phyloP scores from a whole-genome alignment of 1,140 invertebrate species.

The Oedothorax gibbosus region DNA sequence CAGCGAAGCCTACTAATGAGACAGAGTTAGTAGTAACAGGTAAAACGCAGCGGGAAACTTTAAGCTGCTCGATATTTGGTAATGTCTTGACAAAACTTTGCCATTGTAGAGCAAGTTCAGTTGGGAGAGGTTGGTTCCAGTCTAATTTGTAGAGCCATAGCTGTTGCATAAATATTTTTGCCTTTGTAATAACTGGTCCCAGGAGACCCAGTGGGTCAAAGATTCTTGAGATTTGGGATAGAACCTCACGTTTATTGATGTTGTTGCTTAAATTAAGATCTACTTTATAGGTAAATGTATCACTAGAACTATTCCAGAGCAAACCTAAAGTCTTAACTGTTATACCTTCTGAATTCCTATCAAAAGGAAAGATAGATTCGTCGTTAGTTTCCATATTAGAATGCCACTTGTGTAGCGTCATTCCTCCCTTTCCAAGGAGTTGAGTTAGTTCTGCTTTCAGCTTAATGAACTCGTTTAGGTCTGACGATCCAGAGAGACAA shows the following conservation, averaged over 20 bases:
- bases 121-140: not conserved
- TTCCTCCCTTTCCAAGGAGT: not conserved
- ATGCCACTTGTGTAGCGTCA: not conserved
- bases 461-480: not conserved
- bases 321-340: not conserved
- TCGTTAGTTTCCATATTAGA: not conserved
- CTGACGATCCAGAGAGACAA: not conserved
- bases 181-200: slow-evolving; percentile 9
- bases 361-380: not conserved
- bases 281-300: not conserved
- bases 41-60: not conserved
- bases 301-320: not conserved
- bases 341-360: not conserved
- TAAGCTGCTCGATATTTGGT: not conserved
- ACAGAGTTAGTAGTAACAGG: not conserved
- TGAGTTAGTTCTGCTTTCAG: slow-evolving; percentile 2
- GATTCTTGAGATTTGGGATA: no score
- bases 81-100: not conserved
- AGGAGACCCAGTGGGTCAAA: not conserved
- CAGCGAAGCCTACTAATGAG: slow-evolving; percentile 67
- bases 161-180: slow-evolving; percentile 8
- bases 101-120: not conserved
- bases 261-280: no score
- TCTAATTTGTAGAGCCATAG: not conserved
- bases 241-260: no score